Percentiles rank a stretch among this genome's conserved stretches.
Evolutionary conservation across 2,888 invertebrate species (phyloP).

Genomic region (Nomada hirtipes): DNA sequence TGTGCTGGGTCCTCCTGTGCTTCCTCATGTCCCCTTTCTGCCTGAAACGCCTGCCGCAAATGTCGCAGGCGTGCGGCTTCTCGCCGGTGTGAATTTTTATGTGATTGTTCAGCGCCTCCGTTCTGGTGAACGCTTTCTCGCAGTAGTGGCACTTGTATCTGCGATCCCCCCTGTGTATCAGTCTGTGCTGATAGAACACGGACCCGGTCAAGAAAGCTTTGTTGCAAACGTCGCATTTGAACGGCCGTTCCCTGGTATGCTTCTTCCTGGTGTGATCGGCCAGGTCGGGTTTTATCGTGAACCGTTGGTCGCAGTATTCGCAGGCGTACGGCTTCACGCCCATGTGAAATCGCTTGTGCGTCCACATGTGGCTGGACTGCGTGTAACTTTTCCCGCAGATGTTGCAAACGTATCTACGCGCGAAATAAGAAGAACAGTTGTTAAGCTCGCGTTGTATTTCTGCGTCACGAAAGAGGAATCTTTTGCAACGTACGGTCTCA

Average conservation of each 20-base stretch:
- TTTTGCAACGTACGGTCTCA: slow-evolving; percentile 74
- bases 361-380: slow-evolving; percentile 88
- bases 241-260: slow-evolving; percentile 88
- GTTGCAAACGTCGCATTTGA: slow-evolving; percentile 87
- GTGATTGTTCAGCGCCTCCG: slow-evolving; percentile 88
- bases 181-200: slow-evolving; percentile 87
- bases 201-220: slow-evolving; percentile 88
- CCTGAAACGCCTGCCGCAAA: slow-evolving; percentile 79
- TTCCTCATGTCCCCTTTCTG: slow-evolving; percentile 81
- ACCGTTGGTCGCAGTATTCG: slow-evolving; percentile 87
- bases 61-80: slow-evolving; percentile 79
- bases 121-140: slow-evolving; percentile 87
- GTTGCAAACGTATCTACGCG: slow-evolving; percentile 68
- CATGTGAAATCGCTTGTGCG: slow-evolving; percentile 88
- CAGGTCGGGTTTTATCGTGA: slow-evolving; percentile 88
- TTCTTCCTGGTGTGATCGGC: slow-evolving; percentile 88
- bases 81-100: slow-evolving; percentile 87
- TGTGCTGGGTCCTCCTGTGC: slow-evolving; percentile 76
- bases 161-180: slow-evolving; percentile 88
- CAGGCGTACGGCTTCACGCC: slow-evolving; percentile 88
- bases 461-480: too few species aligned
- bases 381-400: slow-evolving; percentile 83
- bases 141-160: slow-evolving; percentile 88
- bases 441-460: background rate
- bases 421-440: background rate